Evolutionary conservation across 2,888 invertebrate genomes (phyloP).

Genomic region (Tenthredo mesomela): DNA sequence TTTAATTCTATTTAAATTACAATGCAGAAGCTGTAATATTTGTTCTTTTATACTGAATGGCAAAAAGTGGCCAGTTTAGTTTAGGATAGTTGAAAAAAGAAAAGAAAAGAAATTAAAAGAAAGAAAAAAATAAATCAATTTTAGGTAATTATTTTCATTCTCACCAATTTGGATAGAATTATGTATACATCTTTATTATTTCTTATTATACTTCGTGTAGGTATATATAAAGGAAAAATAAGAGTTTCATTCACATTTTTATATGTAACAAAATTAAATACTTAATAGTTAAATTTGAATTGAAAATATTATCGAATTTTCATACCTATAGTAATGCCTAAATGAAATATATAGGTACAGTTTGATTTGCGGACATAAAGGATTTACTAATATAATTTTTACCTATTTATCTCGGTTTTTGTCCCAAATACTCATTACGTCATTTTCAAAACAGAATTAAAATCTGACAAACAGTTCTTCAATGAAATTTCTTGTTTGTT

Average conservation of each 20-base stretch:
- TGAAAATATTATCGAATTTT: neutral
- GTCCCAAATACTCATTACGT: neutral
- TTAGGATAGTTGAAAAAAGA: constrained; percentile 43
- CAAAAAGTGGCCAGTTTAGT: constrained; percentile 55
- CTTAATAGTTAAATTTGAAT: neutral
- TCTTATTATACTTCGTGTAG: too few relatives aligned
- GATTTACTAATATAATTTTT: neutral
- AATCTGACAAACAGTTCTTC: neutral
- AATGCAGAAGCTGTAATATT: neutral
- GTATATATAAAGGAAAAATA: neutral
- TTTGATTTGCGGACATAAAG: neutral
- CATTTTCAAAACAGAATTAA: neutral
- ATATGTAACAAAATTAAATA: constrained; percentile 34
- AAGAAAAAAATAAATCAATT: constrained; percentile 34
- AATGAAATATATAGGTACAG: too few relatives aligned
- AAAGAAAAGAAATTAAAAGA: too few relatives aligned
- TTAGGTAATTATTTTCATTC: constrained; percentile 5
- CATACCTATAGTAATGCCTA: too few relatives aligned
- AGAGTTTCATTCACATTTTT: constrained; percentile 12
- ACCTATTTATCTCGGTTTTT: neutral
- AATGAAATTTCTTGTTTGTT: neutral
- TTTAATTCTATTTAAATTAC: neutral
- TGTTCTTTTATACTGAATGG: constrained; percentile 50
- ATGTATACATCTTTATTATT: neutral
- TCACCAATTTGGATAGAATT: neutral